Percentiles rank a stretch among this genome's conserved stretches.
Evolutionary conservation across 2,113 vertebrate genomes (phyloP).

Genomic region (Pao palembangensis): DNA sequence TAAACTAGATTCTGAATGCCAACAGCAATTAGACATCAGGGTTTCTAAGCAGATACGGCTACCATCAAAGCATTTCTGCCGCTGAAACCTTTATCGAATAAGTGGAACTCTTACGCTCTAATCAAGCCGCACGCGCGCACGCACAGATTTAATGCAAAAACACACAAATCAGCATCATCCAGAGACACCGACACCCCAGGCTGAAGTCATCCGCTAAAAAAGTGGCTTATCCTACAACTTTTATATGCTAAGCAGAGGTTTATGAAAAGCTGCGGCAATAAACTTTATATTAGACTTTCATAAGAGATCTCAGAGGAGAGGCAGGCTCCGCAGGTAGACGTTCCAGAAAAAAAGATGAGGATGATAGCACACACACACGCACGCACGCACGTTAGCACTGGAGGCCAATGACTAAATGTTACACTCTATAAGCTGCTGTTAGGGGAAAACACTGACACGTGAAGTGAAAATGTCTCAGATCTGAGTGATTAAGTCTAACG

Average conservation of each 20-base stretch:
- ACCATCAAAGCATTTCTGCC: slow-evolving; percentile 23
- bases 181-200: slow-evolving; percentile 10
- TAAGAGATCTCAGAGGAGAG: slow-evolving; percentile 4
- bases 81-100: too few relatives aligned
- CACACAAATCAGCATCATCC: not conserved
- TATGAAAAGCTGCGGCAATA: slow-evolving; percentile 41
- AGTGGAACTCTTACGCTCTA: slow-evolving; percentile 8
- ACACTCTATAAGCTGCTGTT: not conserved
- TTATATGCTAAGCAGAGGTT: slow-evolving; percentile 52
- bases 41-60: not conserved
- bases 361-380: not conserved
- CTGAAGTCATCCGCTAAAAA: slow-evolving; percentile 22
- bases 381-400: too few relatives aligned
- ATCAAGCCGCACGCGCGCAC: not conserved
- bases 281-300: slow-evolving; percentile 30
- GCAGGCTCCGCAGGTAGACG: slow-evolving; percentile 29
- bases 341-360: slow-evolving; percentile 23
- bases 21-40: slow-evolving; percentile 9
- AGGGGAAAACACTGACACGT: not conserved
- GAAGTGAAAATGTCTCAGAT: too few relatives aligned
- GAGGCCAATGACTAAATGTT: too few relatives aligned
- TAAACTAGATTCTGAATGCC: not conserved
- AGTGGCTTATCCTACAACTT: slow-evolving; percentile 29
- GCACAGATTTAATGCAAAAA: not conserved
- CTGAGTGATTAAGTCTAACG: too few relatives aligned